Conservation (phyloP, 1,140 invertebrate species). For the Hyles vespertilio region DNA sequence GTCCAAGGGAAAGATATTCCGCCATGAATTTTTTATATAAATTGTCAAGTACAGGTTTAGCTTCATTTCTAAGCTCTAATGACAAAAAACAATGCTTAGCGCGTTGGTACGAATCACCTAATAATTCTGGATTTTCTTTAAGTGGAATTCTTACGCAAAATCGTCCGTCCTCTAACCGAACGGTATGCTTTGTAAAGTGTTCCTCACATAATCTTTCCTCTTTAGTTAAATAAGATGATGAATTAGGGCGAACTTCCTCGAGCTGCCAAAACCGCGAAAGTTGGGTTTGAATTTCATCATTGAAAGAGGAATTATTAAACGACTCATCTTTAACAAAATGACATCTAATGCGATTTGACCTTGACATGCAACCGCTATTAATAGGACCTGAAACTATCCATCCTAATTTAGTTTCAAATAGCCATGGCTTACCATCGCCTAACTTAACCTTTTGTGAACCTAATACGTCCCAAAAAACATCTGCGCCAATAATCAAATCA, state of each 20-base stretch:
- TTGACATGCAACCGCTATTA: conserved; percentile 1
- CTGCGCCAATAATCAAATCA: conserved; percentile 25
- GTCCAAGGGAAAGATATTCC: conserved; percentile 17
- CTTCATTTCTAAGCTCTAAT: conserved; percentile 19
- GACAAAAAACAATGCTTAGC: conserved; percentile 23
- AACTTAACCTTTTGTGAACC: conserved; percentile 17
- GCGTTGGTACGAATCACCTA: conserved; percentile 20
- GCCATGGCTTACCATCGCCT: conserved; percentile 17
- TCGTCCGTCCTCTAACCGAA: conserved; percentile 13
- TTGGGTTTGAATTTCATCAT: conserved; percentile 15
- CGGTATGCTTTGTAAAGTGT: conserved; percentile 25
- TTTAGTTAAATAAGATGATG: conserved; percentile 14
- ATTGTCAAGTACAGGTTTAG: conserved; percentile 9
- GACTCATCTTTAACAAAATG: conserved; percentile 11
- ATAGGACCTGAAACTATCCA: conserved; percentile 26
- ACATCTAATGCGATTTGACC: conserved; percentile 10
- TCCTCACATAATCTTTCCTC: conserved; percentile 23
- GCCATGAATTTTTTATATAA: conserved; percentile 25
- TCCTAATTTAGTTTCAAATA: conserved; percentile 20
- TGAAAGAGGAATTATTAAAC: conserved; percentile 7
- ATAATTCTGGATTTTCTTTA: conserved; percentile 10
- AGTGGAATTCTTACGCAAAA: conserved; percentile 29
- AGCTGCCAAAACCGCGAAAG: conserved; percentile 23
- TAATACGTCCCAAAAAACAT: conserved; percentile 29
- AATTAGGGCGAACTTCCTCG: conserved; percentile 22